phyloP scores from a whole-genome alignment of 2,113 vertebrate genomes.

The Suricata suricatta region DNA sequence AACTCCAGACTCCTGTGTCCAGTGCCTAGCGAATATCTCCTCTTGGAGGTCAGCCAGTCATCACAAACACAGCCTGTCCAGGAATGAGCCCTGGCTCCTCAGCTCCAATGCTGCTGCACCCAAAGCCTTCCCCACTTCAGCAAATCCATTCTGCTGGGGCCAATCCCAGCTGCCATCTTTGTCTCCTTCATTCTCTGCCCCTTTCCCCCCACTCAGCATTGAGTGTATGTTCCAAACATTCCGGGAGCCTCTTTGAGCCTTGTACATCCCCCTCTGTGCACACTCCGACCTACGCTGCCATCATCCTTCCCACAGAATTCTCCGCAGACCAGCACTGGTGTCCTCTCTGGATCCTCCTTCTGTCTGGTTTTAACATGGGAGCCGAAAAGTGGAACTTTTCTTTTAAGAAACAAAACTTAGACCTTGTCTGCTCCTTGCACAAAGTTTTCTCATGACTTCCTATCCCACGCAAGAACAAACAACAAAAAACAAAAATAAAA shows the following conservation, averaged over 20 bases:
- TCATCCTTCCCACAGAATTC: background rate
- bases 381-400: background rate
- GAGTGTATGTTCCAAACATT: background rate
- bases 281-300: background rate
- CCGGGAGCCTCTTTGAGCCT: background rate
- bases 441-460: background rate
- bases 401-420: background rate
- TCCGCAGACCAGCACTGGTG: rapidly evolving
- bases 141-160: background rate
- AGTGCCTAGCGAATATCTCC: background rate
- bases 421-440: background rate
- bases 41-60: background rate
- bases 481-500: no score
- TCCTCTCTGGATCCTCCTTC: background rate
- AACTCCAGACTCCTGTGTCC: background rate
- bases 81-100: background rate
- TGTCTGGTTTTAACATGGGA: background rate
- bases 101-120: background rate
- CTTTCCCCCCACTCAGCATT: background rate
- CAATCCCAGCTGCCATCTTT: background rate
- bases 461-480: background rate
- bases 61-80: background rate
- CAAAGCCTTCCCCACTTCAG: background rate
- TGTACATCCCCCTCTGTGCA: no score
- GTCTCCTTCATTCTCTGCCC: background rate